Evolutionary conservation across 2,113 vertebrate genomes (phyloP).

Genomic region (Bufo gargarizans): DNA sequence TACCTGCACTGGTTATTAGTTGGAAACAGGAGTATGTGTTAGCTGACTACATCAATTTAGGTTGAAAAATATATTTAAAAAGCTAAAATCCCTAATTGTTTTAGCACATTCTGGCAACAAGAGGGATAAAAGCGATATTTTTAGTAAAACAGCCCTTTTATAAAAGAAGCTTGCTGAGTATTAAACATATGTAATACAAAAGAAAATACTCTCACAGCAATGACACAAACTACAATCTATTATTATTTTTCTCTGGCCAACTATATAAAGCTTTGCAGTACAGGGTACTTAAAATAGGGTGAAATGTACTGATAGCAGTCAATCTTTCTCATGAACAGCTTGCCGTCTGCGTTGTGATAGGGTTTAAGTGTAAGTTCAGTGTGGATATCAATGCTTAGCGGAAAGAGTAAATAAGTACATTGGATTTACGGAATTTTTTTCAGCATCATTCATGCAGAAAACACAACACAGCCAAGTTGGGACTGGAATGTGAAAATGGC

Average conservation of each 20-base stretch:
- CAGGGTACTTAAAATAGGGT: slow-evolving; percentile 45
- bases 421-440: slow-evolving; percentile 34
- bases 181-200: slow-evolving; percentile 43
- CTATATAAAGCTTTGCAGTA: slow-evolving; percentile 18
- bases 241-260: slow-evolving; percentile 49
- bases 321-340: slow-evolving; percentile 60
- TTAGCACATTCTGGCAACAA: slow-evolving; percentile 40
- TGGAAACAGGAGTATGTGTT: background rate
- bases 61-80: slow-evolving; percentile 21
- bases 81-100: slow-evolving; percentile 48
- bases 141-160: slow-evolving; percentile 45
- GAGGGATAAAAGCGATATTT: slow-evolving; percentile 52
- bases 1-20: background rate
- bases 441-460: slow-evolving; percentile 24
- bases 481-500: slow-evolving; percentile 11
- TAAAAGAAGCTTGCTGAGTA: slow-evolving; percentile 44
- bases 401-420: slow-evolving; percentile 38
- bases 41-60: slow-evolving; percentile 16
- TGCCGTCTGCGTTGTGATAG: slow-evolving; percentile 24
- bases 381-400: slow-evolving; percentile 48
- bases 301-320: slow-evolving; percentile 38
- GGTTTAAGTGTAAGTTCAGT: slow-evolving; percentile 41
- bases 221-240: slow-evolving; percentile 49
- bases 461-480: slow-evolving; percentile 10
- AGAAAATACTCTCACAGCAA: slow-evolving; percentile 42